phyloP scores from a whole-genome alignment of 2,113 vertebrate genomes.

The Tricholaema leucomelas region DNA sequence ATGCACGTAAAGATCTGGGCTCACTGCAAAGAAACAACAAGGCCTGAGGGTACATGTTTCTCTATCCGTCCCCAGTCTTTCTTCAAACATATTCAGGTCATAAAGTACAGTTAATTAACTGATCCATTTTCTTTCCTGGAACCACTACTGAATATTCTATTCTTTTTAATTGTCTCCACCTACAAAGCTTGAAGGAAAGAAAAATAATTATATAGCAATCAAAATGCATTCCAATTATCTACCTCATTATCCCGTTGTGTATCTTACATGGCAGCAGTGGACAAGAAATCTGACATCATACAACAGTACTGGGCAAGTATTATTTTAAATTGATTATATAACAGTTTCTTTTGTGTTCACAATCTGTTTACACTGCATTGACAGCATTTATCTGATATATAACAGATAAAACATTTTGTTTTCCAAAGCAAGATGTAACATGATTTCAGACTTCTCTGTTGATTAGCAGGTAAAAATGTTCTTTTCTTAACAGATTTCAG shows the following conservation, averaged over 20 bases:
- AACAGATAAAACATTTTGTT: not conserved
- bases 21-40: not conserved
- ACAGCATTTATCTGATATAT: not conserved
- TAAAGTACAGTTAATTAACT: conserved; percentile 47
- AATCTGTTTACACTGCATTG: not conserved
- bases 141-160: conserved; percentile 26
- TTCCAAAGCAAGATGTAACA: not conserved
- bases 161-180: conserved; percentile 1
- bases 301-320: not conserved
- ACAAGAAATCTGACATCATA: not conserved
- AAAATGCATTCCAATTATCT: not conserved
- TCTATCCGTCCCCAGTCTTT: not conserved
- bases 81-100: conserved; percentile 34
- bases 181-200: not conserved
- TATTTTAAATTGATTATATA: not conserved
- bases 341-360: not conserved
- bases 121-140: conserved; percentile 28
- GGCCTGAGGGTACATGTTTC: not conserved
- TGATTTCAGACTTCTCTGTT: not conserved
- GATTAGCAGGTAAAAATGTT: not conserved
- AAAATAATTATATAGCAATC: not conserved
- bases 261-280: not conserved
- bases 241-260: not conserved
- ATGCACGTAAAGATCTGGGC: not conserved
- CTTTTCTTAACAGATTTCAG: not conserved